Percentiles rank a stretch among this genome's conserved stretches.
These are phyloP conservation scores for Phasianus colchicus DNA, from an alignment of 2,113 vertebrate genomes.

Conservation along the genomic window DNA sequence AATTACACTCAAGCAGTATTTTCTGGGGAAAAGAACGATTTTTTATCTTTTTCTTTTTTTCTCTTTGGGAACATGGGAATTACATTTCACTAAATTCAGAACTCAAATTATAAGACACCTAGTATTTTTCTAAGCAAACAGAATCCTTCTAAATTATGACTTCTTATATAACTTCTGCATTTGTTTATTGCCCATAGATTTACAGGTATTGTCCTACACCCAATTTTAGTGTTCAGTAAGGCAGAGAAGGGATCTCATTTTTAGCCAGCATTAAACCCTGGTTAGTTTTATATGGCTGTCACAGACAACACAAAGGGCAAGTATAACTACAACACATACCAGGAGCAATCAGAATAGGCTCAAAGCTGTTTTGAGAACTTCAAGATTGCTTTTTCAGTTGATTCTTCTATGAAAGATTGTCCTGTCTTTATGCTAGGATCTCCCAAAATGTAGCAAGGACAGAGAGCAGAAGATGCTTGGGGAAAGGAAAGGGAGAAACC, in stretches of 20 bases:
- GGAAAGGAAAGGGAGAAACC: background rate
- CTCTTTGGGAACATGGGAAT: background rate
- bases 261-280: background rate
- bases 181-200: background rate
- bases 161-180: background rate
- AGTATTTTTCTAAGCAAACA: background rate
- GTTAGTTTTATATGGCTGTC: conserved; percentile 7
- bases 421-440: background rate
- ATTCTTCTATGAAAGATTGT: background rate
- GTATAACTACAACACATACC: background rate
- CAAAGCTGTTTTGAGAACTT: background rate
- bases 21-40: background rate
- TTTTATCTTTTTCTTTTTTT: background rate
- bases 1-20: background rate
- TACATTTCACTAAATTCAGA: background rate
- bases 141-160: background rate
- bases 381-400: background rate
- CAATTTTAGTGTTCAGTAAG: background rate
- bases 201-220: background rate
- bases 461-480: background rate
- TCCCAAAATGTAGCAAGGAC: background rate
- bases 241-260: background rate
- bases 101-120: background rate
- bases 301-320: background rate
- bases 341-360: background rate